Percentiles rank a stretch among this genome's conserved stretches.
Evolutionary conservation across 2,113 vertebrate species (phyloP).

Genomic region (Mustela nigripes): DNA sequence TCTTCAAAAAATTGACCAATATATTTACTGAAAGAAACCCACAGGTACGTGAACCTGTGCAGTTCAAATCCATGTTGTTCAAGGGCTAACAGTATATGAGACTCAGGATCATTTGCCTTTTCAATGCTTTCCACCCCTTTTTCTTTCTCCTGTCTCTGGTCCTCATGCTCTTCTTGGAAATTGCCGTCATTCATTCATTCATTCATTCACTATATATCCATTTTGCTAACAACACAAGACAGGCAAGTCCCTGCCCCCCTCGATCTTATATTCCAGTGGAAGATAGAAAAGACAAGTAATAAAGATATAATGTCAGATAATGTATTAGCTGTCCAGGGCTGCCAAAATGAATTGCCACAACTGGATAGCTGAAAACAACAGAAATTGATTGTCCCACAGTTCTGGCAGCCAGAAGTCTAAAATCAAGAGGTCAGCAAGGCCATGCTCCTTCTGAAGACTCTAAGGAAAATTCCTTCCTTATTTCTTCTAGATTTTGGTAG

Average conservation of each 20-base stretch:
- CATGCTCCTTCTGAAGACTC: neutral
- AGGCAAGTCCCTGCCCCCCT: neutral
- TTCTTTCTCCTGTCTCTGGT: slow-evolving; percentile 18
- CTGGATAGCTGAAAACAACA: neutral
- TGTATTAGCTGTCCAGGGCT: neutral
- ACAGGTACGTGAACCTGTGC: neutral
- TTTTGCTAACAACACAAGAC: neutral
- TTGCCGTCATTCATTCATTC: neutral
- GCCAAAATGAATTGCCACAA: neutral
- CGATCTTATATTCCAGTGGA: neutral
- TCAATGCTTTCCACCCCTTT: neutral
- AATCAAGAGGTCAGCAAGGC: neutral
- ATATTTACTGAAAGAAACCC: neutral
- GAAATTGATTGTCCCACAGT: neutral
- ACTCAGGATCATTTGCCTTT: neutral
- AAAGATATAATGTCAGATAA: slow-evolving; percentile 17
- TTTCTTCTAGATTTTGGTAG: neutral
- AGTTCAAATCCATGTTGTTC: neutral
- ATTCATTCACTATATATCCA: slow-evolving; percentile 18
- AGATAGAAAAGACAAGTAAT: neutral
- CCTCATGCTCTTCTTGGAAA: neutral
- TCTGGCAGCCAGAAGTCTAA: neutral
- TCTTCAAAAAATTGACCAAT: neutral
- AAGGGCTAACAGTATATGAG: neutral
- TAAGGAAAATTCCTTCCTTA: neutral